These are phyloP conservation scores for Heliconius ismenius DNA, from an alignment of 2,888 invertebrate species.

Conservation along the genomic window DNA sequence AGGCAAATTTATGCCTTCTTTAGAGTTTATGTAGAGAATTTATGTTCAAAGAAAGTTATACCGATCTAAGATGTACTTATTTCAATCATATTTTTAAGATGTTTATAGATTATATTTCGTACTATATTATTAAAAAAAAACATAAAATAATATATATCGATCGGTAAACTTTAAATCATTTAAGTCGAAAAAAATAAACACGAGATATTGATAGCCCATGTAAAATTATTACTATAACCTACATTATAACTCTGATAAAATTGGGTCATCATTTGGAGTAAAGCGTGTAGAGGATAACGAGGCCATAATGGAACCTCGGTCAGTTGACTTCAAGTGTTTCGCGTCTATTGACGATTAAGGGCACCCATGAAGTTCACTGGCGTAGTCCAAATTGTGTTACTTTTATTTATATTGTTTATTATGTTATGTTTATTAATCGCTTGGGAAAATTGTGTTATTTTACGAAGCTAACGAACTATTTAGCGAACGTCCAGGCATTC, in stretches of 20 bases:
- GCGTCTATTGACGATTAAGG: constrained; percentile 21
- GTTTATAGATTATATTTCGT: too few relatives aligned
- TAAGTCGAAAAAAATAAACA: neutral
- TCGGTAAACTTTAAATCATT: neutral
- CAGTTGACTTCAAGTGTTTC: constrained; percentile 25
- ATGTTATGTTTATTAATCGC: neutral
- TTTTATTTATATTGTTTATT: neutral
- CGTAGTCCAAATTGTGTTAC: constrained; percentile 9
- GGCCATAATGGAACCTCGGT: constrained; percentile 23
- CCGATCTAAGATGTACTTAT: too few relatives aligned
- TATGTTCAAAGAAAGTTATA: too few relatives aligned
- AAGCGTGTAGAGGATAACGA: constrained; percentile 21
- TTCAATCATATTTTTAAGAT: too few relatives aligned
- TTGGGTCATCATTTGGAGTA: constrained; percentile 23
- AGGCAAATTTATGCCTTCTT: neutral
- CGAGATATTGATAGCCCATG: neutral
- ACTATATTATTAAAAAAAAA: too few relatives aligned
- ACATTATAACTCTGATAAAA: constrained; percentile 3
- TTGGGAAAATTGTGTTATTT: neutral
- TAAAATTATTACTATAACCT: constrained; percentile 5
- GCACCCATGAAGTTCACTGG: constrained; percentile 19
- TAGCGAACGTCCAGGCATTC: too few relatives aligned
- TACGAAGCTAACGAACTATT: too few relatives aligned
- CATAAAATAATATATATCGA: too few relatives aligned
- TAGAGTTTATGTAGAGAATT: too few relatives aligned